phyloP scores from a whole-genome alignment of 2,888 invertebrate genomes.

The Priocnemis perturbator region DNA sequence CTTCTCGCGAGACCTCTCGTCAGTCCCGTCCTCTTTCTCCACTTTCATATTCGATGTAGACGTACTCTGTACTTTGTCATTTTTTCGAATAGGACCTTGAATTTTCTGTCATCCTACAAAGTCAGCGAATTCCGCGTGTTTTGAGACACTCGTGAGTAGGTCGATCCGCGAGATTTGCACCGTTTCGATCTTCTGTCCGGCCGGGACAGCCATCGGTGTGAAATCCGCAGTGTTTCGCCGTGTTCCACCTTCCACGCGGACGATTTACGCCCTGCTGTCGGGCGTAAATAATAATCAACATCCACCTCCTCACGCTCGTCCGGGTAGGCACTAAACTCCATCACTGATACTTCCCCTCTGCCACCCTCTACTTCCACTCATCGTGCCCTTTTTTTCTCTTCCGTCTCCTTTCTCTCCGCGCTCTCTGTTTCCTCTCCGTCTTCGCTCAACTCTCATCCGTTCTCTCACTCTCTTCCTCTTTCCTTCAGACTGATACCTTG shows the following conservation, averaged over 20 bases:
- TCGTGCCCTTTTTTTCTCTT: not conserved
- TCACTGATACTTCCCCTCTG: constrained; percentile 32
- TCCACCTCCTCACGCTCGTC: constrained; percentile 25
- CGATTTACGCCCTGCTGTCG: constrained; percentile 60
- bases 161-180: constrained; percentile 15
- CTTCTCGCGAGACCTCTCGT: not conserved
- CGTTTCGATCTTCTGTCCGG: constrained; percentile 14
- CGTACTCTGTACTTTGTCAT: too few species aligned
- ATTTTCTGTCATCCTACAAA: too few species aligned
- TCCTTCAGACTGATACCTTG: not conserved
- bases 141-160: too few species aligned
- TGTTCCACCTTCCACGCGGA: constrained; percentile 34
- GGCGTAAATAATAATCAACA: constrained; percentile 63
- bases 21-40: too few species aligned
- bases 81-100: too few species aligned
- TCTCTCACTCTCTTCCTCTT: not conserved
- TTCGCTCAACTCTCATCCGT: not conserved
- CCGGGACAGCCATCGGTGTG: constrained; percentile 1
- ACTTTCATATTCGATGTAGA: too few species aligned
- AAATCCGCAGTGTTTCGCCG: constrained; percentile 40
- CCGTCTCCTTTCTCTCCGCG: not conserved
- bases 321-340: constrained; percentile 39
- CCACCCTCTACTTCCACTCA: too few species aligned
- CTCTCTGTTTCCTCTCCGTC: not conserved
- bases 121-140: too few species aligned